Evolutionary conservation across 2,888 invertebrate species (phyloP).

Genomic region (Lasioglossum vierecki): DNA sequence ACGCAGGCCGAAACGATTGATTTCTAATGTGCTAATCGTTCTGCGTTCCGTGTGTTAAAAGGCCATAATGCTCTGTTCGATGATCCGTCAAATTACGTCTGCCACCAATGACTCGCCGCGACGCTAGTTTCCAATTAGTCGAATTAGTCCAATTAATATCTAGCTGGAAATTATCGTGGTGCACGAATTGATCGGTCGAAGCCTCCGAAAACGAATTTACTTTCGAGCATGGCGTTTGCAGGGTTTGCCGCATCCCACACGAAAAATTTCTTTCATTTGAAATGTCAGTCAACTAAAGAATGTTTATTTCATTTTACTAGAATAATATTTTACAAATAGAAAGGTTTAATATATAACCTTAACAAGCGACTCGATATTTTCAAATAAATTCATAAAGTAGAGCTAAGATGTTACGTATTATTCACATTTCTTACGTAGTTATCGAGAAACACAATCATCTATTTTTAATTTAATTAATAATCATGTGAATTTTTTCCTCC

Average conservation of each 20-base stretch:
- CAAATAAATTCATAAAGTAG: neutral
- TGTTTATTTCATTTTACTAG: neutral
- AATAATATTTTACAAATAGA: neutral
- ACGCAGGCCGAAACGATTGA: conserved; percentile 30
- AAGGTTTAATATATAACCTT: neutral
- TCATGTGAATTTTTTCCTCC: no score
- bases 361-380: neutral
- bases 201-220: neutral
- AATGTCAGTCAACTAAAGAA: neutral
- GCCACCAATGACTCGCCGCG: neutral
- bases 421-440: no score
- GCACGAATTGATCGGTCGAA: neutral
- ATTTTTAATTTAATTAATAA: no score
- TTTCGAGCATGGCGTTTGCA: neutral
- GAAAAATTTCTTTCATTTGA: neutral
- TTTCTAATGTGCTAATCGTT: conserved; percentile 21
- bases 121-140: conserved; percentile 19
- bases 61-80: neutral
- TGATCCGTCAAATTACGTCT: conserved; percentile 2
- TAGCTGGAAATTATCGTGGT: neutral
- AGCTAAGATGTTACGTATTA: neutral
- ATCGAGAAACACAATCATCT: no score
- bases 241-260: neutral
- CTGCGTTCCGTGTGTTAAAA: neutral
- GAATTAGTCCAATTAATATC: no score